Conservation (phyloP, 2,797 vertebrate genomes). For the Enteromius trimaculatus region DNA sequence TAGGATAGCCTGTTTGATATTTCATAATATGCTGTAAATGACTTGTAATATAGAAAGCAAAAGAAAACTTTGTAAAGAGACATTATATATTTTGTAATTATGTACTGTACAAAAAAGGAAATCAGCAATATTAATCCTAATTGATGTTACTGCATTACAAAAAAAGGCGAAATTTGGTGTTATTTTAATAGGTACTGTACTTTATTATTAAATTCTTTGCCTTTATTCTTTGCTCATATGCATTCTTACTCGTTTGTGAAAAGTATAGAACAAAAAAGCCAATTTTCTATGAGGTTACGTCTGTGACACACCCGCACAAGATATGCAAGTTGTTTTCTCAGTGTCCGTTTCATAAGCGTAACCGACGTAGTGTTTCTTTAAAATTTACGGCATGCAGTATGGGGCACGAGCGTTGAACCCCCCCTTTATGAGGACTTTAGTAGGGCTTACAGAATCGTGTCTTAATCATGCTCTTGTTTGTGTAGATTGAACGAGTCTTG, state of each 20-base stretch:
- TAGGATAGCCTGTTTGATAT: conserved; percentile 90
- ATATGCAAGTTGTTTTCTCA: conserved; percentile 73
- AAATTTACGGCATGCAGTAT: conserved; percentile 45
- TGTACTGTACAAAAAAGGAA: conserved; percentile 85
- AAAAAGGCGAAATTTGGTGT: conserved; percentile 70
- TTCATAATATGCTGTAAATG: conserved; percentile 93
- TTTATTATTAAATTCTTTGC: conserved; percentile 77
- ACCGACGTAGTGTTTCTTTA: conserved; percentile 18
- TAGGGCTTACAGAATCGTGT: conserved; percentile 55
- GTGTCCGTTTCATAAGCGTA: conserved; percentile 63
- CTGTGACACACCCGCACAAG: conserved; percentile 79
- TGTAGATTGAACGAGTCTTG: conserved; percentile 7
- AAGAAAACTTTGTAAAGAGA: conserved; percentile 95
- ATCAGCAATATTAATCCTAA: conserved; percentile 98
- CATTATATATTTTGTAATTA: conserved; percentile 99
- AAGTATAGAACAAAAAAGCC: conserved; percentile 61
- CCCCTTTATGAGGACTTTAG: conserved; percentile 42
- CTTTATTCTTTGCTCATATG: conserved; percentile 73
- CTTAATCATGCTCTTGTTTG: conserved; percentile 10
- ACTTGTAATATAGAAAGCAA: conserved; percentile 90
- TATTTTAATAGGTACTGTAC: conserved; percentile 85
- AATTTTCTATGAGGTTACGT: conserved; percentile 77
- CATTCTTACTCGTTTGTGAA: conserved; percentile 72
- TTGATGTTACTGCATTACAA: conserved; percentile 82
- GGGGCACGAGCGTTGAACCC: conserved; percentile 22